Evolutionary conservation across 2,888 invertebrate genomes (phyloP).

Genomic region (Vannuccia rotundouncinata): DNA sequence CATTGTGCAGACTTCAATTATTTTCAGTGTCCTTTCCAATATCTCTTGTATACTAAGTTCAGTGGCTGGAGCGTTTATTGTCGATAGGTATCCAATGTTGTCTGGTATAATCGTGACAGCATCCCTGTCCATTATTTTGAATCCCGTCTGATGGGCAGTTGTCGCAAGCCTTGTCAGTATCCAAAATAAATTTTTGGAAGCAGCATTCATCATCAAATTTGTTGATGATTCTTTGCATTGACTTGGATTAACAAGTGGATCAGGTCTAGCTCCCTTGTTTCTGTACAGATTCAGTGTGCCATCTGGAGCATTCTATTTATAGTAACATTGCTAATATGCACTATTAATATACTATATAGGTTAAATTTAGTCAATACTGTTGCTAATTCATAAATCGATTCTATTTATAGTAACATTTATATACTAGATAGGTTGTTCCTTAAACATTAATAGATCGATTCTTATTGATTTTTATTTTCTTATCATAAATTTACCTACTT

Average conservation of each 20-base stretch:
- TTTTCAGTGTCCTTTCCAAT: neutral
- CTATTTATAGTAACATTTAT: neutral
- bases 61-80: constrained; percentile 3
- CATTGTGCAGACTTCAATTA: neutral
- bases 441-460: neutral
- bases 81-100: constrained; percentile 5
- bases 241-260: constrained; percentile 13
- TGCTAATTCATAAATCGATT: neutral
- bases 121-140: neutral
- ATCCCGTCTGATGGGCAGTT: neutral
- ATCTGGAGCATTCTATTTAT: too few species aligned
- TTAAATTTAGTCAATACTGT: too few species aligned
- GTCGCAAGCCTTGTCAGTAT: neutral
- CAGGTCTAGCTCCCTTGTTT: constrained; percentile 9
- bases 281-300: neutral
- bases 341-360: too few species aligned
- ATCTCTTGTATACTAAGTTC: neutral
- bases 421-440: neutral
- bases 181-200: neutral
- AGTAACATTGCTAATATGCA: too few species aligned
- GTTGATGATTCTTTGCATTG: constrained; percentile 12
- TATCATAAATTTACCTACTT: constrained; percentile 21
- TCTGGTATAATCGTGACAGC: constrained; percentile 16
- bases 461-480: neutral
- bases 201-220: constrained; percentile 6